Base-by-base conservation (phyloP, 2,113 vertebrate species). In the Eonycteris spelaea region DNA sequence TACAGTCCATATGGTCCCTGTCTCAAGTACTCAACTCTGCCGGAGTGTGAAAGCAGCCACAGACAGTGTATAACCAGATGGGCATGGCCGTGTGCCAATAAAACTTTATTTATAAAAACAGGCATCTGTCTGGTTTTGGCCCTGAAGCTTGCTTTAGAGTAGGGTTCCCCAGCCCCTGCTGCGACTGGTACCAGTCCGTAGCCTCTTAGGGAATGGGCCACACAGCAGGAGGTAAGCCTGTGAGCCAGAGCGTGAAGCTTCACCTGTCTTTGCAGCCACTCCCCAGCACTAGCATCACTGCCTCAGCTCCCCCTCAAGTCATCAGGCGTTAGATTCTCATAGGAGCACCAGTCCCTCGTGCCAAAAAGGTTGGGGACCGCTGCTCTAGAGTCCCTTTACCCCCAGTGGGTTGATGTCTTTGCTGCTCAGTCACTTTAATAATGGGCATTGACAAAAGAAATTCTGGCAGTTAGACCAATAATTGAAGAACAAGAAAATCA, bases 31-130 rank as follows among this genome's bases (percentile, higher is more conserved):
- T 53, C 40, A 53, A 1, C 16, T 73, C 22, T 75, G 26, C 55
- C 57, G 24, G 33, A n/a, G 38, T 63, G 11, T 3, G 28, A n/a
- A 91, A 87, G 26, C 75, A 40, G 38, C 61, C 61, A 33, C 5
- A 45, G 78, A 55, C 28, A n/a, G 45, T 35, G 43, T 3, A 11
- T 61, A 43, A 43, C 55, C 61, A 51, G 85, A 43, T 90, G 48
- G 59, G 73, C 6, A 4, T 65, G 82, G n/a, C 53, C 48, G 10
- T 12, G 24, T 77, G 45, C 67, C 80, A 82, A 0, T 82, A 74
- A 90, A 92, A 90, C 57, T 95, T 92, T 68, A 86, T 57, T 80
- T 33, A 51, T 53, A 65, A 57, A 85, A 91, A 35, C 33, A 45
- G 63, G 75, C 63, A 10, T 78, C 38, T 55, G 51, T 51, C 77